Evolutionary conservation across 2,888 invertebrate genomes (phyloP), one percentile per base, ranked within the genome.

Genomic region (Podabrus alpinus): DNA sequence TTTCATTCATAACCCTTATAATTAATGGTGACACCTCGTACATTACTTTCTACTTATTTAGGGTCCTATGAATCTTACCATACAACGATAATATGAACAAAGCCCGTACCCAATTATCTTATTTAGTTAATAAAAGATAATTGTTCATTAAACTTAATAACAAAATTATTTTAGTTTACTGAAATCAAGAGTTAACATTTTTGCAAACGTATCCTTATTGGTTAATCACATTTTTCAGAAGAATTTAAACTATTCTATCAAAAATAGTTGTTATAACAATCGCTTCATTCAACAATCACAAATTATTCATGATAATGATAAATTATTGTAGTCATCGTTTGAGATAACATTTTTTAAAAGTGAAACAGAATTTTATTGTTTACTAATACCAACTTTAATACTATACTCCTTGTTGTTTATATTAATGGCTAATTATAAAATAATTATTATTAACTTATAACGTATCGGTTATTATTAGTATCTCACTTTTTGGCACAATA

Each of bases 121-220:
- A 59, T 72, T 72, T 66, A 72, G 60, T 68, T 72, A 72, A 72
- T 72, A 67, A 67, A 29, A 24, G 24, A 66, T 66, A 24, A 66
- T 24, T 15, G 19, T 66, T 66, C 15, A 19, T 45, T 45, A 45
- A 45, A 45, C n/a, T 45, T 45, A 45, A 45, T 45, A 45, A 19
- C 66, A 19, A 24, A 70, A 70, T 64, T 70, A 64, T 64, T 64
- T 64, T 59, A 45, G 21, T 29, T 64, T 61, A 64, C 45, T 15
- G n/a, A 45, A 45, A 45, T 45, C 45, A n/a, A 45, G 45, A 45
- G 45, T 45, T 45, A 45, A 45, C 13, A 45, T 45, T 45, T 45
- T 45, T 45, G 45, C 45, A 45, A 45, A 45, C n/a, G 7, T 45
- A 9, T 45, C n/a, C n/a, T 45, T 45, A 45, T 45, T 45, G 45